A percentile compares a stretch with the other conserved stretches of the same genome.
Conservation (phyloP, 2,888 invertebrate genomes). For the Sphaerophoria rueppellii region DNA sequence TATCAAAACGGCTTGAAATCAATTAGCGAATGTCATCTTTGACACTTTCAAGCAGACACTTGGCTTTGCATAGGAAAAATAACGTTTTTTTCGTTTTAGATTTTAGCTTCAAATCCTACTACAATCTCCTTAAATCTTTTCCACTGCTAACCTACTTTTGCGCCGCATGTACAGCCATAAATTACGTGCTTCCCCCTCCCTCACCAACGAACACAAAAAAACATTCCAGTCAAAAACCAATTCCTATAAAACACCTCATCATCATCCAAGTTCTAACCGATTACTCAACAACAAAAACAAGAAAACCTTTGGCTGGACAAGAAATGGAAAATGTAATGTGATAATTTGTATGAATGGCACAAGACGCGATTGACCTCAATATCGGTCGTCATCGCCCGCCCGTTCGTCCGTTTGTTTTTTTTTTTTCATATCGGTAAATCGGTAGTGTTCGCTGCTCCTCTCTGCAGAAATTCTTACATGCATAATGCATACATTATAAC, state of each 20-base stretch:
- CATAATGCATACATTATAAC: constrained; percentile 25
- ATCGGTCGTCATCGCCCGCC: constrained; percentile 3
- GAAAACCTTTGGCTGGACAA: not conserved
- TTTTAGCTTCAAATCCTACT: not conserved
- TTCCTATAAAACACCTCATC: constrained; percentile 51
- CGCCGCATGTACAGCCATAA: not conserved
- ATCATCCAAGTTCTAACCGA: constrained; percentile 58
- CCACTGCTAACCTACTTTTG: too few species aligned
- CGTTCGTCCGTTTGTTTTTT: not conserved
- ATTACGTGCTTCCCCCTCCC: not conserved
- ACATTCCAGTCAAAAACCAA: constrained; percentile 31
- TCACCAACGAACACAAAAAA: not conserved
- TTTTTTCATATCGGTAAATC: not conserved
- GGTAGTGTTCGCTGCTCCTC: constrained; percentile 2
- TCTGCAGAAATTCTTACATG: constrained; percentile 1
- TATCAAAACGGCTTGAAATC: too few species aligned
- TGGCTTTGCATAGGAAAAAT: too few species aligned
- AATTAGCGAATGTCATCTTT: too few species aligned
- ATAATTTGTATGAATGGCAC: constrained; percentile 72
- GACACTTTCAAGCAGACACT: too few species aligned
- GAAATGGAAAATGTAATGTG: constrained; percentile 56
- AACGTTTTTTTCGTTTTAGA: too few species aligned
- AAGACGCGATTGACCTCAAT: constrained; percentile 72
- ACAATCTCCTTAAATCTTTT: too few species aligned
- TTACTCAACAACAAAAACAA: constrained; percentile 28